Base-by-base conservation (phyloP, 2,113 vertebrate genomes). In the Clupea harengus region DNA sequence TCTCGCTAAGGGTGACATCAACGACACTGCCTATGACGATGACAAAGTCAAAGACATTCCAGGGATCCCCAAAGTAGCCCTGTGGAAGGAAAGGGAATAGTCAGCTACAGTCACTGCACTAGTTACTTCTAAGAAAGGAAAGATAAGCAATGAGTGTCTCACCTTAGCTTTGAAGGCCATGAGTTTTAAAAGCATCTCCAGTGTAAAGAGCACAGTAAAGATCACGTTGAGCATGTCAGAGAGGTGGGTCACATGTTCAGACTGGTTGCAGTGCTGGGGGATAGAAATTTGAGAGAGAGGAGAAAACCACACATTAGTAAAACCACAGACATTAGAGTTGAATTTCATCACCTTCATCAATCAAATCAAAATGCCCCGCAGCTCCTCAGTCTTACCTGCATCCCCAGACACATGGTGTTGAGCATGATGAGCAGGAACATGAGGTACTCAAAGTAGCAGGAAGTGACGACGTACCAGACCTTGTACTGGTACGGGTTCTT, bases 11-110 rank as follows among this genome's bases (percentile, higher is more conserved):
- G 88, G 97, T 97, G 85, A 99, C 97, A 0, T 99, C 97, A 0
- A 99, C 96, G 87, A 99, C 96, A 91, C 97, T 99, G 91, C 97
- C 97, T 0, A 99, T 95, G 86, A 99, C 97, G 0, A 99, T 99
- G 47, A 99, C 94, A 89, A 99, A 99, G 86, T 99, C 97, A 57
- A 99, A 99, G 86, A 99, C 97, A 0, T 99, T 99, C 97, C 97
- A 99, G 17, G 97, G 97, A 81, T 99, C 97, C 60, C 97, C 97
- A 0, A 99, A 99, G 75, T 99, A 99, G 82, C 97, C 97, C 97
- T 99, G 87, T 44, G 46, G 84, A 6, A 20, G 83, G 83, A 84
- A 46, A 0, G 82, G 1, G 64, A 28, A 67, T 11, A 3, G n/a
- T 67, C n/a, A 28, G 9, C 3, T 67, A 67, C n/a, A 28, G 22